Percentiles rank a stretch among this genome's conserved stretches.
These are phyloP conservation scores for Pectinophora gossypiella DNA, from an alignment of 1,140 invertebrate genomes.

Conservation along the genomic window DNA sequence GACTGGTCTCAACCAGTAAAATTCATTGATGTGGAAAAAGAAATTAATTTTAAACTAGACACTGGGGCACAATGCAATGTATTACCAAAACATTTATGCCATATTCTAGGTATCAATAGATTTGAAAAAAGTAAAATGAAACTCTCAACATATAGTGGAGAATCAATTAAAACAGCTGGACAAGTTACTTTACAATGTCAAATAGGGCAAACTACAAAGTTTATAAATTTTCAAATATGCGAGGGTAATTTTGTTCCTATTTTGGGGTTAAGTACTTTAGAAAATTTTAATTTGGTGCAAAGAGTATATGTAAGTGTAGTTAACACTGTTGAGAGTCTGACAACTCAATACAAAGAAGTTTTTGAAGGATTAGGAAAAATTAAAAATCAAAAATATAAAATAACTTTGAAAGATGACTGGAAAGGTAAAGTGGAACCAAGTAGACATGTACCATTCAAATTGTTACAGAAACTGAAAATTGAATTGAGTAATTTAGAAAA, in stretches of 20 bases:
- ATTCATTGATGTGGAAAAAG: neutral
- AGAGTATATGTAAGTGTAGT: neutral
- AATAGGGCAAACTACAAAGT: neutral
- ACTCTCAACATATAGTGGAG: neutral
- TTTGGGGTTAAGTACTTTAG: neutral
- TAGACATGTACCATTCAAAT: conserved; percentile 1
- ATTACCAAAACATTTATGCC: neutral
- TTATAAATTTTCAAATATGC: neutral
- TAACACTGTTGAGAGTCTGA: neutral
- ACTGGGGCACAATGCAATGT: conserved; percentile 4
- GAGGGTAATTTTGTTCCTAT: neutral
- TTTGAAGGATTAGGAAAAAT: neutral
- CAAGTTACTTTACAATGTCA: neutral
- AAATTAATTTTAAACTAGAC: conserved; percentile 5
- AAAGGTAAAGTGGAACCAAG: neutral
- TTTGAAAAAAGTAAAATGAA: neutral
- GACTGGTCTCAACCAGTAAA: neutral
- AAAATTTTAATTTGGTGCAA: neutral
- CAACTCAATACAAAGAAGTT: neutral
- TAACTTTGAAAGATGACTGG: neutral
- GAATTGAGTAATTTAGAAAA: conserved; percentile 1
- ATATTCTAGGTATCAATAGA: no score
- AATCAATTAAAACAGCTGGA: neutral
- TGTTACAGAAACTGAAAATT: neutral
- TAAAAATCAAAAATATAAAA: neutral